A percentile compares a stretch with the other conserved stretches of the same genome.
Evolutionary conservation across 2,113 vertebrate species (phyloP).

Genomic region (Pomatorhinus ruficollis): DNA sequence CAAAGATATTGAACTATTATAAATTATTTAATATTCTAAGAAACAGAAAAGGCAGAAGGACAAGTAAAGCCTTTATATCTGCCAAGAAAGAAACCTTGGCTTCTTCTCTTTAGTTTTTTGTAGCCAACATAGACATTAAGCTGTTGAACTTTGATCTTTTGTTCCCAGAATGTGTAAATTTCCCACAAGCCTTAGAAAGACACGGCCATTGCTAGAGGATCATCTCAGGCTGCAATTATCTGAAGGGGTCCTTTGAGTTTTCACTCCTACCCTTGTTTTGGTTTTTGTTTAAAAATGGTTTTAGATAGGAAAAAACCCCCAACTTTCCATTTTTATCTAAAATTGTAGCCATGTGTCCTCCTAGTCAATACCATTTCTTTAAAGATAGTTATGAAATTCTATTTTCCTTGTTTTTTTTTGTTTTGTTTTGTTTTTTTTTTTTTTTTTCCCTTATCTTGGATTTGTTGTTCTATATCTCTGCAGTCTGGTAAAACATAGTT

Average conservation of each 20-base stretch:
- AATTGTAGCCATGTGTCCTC: not conserved
- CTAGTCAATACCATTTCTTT: not conserved
- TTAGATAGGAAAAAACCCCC: not conserved
- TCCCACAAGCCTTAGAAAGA: not conserved
- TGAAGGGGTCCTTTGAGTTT: not conserved
- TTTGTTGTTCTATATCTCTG: not conserved
- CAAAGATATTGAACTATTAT: not conserved
- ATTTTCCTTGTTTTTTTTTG: not conserved
- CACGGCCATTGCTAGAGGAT: not conserved
- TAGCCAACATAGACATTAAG: not conserved
- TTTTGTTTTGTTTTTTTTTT: not conserved
- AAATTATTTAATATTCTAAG: not conserved
- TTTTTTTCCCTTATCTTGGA: not conserved
- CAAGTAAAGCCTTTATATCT: not conserved
- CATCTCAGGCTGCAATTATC: not conserved
- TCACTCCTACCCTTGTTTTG: not conserved
- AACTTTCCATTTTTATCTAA: not conserved
- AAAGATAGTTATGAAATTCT: not conserved
- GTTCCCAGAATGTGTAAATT: not conserved
- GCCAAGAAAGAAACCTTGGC: not conserved
- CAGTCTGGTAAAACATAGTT: not conserved
- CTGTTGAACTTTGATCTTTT: not conserved
- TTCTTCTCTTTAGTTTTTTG: not conserved
- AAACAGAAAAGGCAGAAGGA: not conserved
- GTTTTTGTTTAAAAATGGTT: not conserved